phyloP scores from a whole-genome alignment of 2,797 vertebrate genomes.

The Picus viridis region DNA sequence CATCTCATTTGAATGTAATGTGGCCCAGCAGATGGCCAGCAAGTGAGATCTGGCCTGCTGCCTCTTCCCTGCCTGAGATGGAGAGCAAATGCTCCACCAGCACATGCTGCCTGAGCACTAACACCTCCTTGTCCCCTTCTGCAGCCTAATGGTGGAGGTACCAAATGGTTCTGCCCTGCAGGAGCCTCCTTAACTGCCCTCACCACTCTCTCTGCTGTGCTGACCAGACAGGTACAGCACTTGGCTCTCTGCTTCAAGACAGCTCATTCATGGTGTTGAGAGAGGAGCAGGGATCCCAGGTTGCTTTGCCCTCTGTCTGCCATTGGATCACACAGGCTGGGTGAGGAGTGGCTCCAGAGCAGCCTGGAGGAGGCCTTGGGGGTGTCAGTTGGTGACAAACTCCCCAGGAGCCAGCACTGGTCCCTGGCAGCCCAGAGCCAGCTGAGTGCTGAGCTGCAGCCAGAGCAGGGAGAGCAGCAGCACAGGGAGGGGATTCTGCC shows the following conservation, averaged over 20 bases:
- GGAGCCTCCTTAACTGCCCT: neutral
- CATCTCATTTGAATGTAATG: conserved; percentile 23
- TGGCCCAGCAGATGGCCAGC: conserved; percentile 67
- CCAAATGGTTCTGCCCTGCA: neutral
- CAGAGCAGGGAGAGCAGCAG: too few relatives aligned
- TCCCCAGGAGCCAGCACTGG: too few relatives aligned
- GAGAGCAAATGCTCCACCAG: conserved; percentile 37
- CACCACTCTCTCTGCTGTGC: neutral
- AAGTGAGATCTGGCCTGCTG: conserved; percentile 58
- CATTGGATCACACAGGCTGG: neutral
- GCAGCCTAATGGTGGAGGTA: neutral
- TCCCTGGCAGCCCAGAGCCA: too few relatives aligned
- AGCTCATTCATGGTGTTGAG: neutral
- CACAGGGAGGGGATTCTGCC: too few relatives aligned
- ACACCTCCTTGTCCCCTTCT: neutral
- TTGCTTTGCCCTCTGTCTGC: neutral
- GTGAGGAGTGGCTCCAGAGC: too few relatives aligned
- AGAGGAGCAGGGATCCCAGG: neutral
- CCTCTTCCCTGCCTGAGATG: conserved; percentile 30
- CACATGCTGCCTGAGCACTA: conserved; percentile 5
- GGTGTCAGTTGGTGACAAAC: too few relatives aligned
- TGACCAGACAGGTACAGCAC: neutral
- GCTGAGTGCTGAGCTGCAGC: too few relatives aligned
- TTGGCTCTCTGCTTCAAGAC: neutral
- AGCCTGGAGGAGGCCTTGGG: too few relatives aligned